Percentiles rank a stretch among this genome's conserved stretches.
These are phyloP conservation scores for Conistra vaccinii DNA, from an alignment of 2,888 invertebrate genomes.

Conservation along the genomic window DNA sequence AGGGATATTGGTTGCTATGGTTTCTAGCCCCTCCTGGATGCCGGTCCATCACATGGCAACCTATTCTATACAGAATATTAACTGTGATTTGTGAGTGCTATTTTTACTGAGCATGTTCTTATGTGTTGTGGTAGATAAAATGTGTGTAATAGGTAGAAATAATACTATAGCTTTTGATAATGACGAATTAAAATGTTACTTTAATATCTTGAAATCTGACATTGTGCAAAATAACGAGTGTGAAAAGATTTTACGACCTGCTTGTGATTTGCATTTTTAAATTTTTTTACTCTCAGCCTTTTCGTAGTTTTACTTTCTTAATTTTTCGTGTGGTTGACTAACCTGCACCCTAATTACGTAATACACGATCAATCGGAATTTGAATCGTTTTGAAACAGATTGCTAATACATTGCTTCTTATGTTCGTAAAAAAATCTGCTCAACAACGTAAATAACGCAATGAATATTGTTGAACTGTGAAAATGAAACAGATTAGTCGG, in stretches of 20 bases:
- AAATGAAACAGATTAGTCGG: too few species aligned
- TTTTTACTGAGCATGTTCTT: conserved; percentile 56
- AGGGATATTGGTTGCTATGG: conserved; percentile 55
- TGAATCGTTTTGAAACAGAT: too few species aligned
- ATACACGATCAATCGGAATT: too few species aligned
- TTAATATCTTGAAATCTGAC: neutral
- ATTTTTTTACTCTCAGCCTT: neutral
- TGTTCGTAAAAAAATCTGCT: too few species aligned
- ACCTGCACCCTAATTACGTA: too few species aligned
- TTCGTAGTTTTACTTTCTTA: neutral
- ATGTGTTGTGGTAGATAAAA: conserved; percentile 56
- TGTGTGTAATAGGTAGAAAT: conserved; percentile 40
- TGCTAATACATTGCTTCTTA: too few species aligned
- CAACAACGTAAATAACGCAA: too few species aligned
- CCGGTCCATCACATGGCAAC: conserved; percentile 42
- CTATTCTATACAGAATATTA: conserved; percentile 30
- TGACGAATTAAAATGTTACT: neutral
- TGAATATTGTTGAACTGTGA: too few species aligned
- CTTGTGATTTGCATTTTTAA: neutral
- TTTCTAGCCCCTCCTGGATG: conserved; percentile 61
- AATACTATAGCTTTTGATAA: conserved; percentile 15
- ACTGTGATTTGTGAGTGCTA: conserved; percentile 51
- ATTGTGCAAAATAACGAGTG: conserved; percentile 2
- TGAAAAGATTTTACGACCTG: neutral
- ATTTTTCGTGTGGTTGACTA: too few species aligned